Evolutionary conservation across 2,113 vertebrate genomes (phyloP), one percentile per base, ranked within the genome.

Genomic region (Rhynchomys soricoides): DNA sequence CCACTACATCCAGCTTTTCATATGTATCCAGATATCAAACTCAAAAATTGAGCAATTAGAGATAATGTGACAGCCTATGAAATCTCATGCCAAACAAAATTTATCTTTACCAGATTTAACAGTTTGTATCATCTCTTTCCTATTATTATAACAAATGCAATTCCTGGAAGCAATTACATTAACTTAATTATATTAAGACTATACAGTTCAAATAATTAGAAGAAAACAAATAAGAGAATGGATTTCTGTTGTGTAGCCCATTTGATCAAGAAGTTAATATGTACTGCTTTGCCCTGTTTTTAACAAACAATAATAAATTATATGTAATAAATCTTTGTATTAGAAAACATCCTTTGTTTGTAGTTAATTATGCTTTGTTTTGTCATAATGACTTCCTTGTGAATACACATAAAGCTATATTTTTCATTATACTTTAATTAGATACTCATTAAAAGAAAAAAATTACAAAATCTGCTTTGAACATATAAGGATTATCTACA

Each of bases 391-490:
- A 88, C 70, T 97, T 97, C 71, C 29, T 74, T 75, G 97, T 98
- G 95, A 98, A 98, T 98, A 98, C 96, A 97, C 87, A 98, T 98
- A 97, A 98, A 73, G 43, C 66, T 97, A 95, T 92, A 97, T 98
- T 93, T 97, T 52, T 95, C 95, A 98, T 98, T 98, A 98, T 96
- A 6, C 24, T 96, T 98, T 98, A 98, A 98, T 98, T 98, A 97
- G 95, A 92, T 50, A 98, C 64, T 97, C 96, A 98, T 98, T 98
- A 98, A 78, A 96, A 97, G 77, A 98, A 96, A 97, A 98, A 98
- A 87, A 98, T 97, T 97, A 95, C 95, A 98, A 97, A 97, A 97
- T 90, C 89, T 96, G 83, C 91, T 94, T 95, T 97, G 95, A 98
- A 98, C 98, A 98, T 96, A 91, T 62, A 90, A 91, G 17, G 90